Evolutionary conservation across 2,797 vertebrate genomes (phyloP), one percentile per base, ranked within the genome.

Genomic region (Aldrovandia affinis): DNA sequence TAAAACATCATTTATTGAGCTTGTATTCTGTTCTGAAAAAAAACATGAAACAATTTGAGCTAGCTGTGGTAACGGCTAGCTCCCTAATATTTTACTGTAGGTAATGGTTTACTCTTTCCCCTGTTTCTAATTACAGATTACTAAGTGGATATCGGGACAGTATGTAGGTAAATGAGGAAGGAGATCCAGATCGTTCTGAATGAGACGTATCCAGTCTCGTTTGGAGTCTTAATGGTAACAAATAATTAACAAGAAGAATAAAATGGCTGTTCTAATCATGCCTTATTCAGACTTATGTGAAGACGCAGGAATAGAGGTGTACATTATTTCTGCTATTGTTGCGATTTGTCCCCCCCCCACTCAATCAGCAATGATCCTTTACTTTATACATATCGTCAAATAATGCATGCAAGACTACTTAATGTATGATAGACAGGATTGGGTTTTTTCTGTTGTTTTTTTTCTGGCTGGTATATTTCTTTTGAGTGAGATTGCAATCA

Each of bases 211-310:
- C 94, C 91, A 92, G 92, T 94, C 93, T 94, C 94, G 93, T 92
- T 90, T 89, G 93, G 83, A 83, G 57, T 73, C 77, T 18, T 10
- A 59, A 92, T 91, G 93, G 93, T 94, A 95, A 93, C 95, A 89
- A 90, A 95, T 93, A 94, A 96, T 95, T 95, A 93, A 94, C 93
- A 95, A 77, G 91, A 94, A 92, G 90, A 91, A 92, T 93, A 96
- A 93, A 90, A 94, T 90, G 97, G 97, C 97, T 96, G 97, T 97
- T 95, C 97, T 96, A 97, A 96, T 98, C 97, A 98, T 98, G 97
- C 97, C 97, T 99, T 98, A 97, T 97, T 96, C 96, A 97, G 97
- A 96, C 96, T 97, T 93, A 94, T 94, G 92, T 96, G 96, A 96
- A 94, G 93, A 95, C 95, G 95, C 95, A 95, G 96, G 96, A 96